Conservation (phyloP, 2,797 vertebrate species). For the Odontamblyopus rebecca region DNA sequence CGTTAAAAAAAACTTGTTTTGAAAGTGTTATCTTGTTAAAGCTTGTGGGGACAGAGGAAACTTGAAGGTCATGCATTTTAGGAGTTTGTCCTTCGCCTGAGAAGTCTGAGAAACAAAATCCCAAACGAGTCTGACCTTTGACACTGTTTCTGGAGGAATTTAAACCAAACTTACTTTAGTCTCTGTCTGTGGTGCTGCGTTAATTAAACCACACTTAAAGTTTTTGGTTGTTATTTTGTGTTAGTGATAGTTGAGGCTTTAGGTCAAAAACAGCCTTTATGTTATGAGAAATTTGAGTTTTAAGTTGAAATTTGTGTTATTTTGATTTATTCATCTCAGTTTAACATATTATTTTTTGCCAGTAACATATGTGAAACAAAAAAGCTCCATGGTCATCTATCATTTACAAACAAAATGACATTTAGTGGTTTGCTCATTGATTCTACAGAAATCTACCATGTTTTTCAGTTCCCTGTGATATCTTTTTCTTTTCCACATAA, state of each 20-base stretch:
- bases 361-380: no score
- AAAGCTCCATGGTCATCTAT: no score
- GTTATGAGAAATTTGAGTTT: no score
- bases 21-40: constrained; percentile 1
- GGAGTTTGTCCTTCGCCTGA: constrained; percentile 5
- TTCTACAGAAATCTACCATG: no score
- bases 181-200: background rate
- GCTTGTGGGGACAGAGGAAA: background rate
- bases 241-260: background rate
- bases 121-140: constrained; percentile 7
- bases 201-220: background rate
- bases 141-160: background rate
- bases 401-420: no score
- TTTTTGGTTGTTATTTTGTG: background rate
- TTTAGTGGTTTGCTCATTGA: no score
- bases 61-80: background rate
- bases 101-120: constrained; percentile 18
- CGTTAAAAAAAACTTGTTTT: background rate
- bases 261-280: background rate
- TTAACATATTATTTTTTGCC: background rate
- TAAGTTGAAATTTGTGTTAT: background rate
- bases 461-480: no score
- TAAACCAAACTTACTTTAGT: constrained; percentile 4
- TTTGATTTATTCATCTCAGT: background rate
- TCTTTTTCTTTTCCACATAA: no score